phyloP scores from a whole-genome alignment of 2,113 vertebrate genomes.

The Carettochelys insculpta region DNA sequence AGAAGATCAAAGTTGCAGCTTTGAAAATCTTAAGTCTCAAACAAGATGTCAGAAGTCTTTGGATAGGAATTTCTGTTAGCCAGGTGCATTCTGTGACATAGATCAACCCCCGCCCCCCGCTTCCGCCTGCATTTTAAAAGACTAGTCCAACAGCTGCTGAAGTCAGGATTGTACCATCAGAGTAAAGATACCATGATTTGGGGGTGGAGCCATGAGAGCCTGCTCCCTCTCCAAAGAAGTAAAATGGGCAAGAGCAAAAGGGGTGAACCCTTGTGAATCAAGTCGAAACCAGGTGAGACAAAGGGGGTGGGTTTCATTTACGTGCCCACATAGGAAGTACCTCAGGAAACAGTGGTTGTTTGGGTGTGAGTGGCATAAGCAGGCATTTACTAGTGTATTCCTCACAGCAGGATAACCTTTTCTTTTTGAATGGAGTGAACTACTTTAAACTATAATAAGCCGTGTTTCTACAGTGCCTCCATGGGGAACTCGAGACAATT shows the following conservation, averaged over 20 bases:
- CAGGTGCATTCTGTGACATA: rapidly evolving
- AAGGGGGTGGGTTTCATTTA: neutral
- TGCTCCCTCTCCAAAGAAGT: neutral
- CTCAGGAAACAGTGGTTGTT: neutral
- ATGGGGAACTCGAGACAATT: neutral
- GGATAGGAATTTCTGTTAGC: neutral
- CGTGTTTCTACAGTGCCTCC: neutral
- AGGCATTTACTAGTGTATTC: neutral
- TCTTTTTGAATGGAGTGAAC: neutral
- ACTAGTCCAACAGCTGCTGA: neutral
- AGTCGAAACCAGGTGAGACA: neutral
- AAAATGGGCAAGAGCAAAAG: neutral
- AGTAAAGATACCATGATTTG: neutral
- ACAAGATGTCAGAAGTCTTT: neutral
- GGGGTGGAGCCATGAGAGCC: neutral
- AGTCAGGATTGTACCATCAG: neutral
- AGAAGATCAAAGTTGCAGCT: neutral
- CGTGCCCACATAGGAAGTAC: neutral
- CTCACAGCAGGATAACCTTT: neutral
- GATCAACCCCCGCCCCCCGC: neutral
- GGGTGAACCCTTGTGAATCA: neutral
- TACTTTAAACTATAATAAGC: neutral
- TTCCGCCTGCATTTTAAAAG: neutral
- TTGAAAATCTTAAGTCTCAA: neutral
- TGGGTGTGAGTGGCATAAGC: neutral